Conservation (phyloP, 2,888 invertebrate genomes). For the Torymus texanus region DNA sequence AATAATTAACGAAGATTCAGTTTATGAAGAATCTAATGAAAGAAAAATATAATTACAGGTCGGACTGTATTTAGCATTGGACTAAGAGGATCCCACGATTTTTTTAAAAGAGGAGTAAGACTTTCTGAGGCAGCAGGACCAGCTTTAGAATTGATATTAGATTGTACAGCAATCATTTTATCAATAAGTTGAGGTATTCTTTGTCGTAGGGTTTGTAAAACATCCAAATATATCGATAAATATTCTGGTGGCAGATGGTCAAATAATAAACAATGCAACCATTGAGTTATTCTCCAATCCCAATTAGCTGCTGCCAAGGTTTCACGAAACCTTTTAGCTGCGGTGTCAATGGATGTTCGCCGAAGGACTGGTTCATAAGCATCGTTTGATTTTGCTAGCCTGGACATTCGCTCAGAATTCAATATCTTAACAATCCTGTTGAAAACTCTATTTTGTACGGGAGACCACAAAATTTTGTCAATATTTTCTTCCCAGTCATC, state of each 20-base stretch:
- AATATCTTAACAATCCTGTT: conserved; percentile 81
- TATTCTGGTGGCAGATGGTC: conserved; percentile 82
- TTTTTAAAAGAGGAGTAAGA: conserved; percentile 80
- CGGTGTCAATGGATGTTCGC: conserved; percentile 83
- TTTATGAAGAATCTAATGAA: not conserved
- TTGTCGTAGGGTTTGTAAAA: conserved; percentile 82
- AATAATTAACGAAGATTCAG: conserved; percentile 2
- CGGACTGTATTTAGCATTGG: conserved; percentile 79
- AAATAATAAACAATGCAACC: conserved; percentile 85
- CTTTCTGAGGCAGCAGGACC: conserved; percentile 80
- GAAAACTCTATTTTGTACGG: conserved; percentile 81
- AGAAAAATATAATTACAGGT: conserved; percentile 74
- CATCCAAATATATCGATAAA: conserved; percentile 85
- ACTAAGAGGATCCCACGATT: conserved; percentile 85
- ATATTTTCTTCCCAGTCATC: conserved; percentile 84
- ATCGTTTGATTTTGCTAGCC: conserved; percentile 79
- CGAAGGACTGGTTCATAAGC: conserved; percentile 83
- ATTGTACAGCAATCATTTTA: conserved; percentile 80
- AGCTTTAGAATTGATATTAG: conserved; percentile 75
- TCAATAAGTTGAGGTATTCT: conserved; percentile 85
- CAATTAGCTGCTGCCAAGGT: conserved; percentile 84
- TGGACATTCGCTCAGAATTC: conserved; percentile 81
- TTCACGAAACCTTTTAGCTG: conserved; percentile 81
- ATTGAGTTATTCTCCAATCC: conserved; percentile 84
- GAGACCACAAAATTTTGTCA: conserved; percentile 79